A percentile compares a stretch with the other conserved stretches of the same genome.
These are phyloP conservation scores for Paramacrobiotus metropolitanus DNA, from an alignment of 1,140 invertebrate species.

Conservation along the genomic window DNA sequence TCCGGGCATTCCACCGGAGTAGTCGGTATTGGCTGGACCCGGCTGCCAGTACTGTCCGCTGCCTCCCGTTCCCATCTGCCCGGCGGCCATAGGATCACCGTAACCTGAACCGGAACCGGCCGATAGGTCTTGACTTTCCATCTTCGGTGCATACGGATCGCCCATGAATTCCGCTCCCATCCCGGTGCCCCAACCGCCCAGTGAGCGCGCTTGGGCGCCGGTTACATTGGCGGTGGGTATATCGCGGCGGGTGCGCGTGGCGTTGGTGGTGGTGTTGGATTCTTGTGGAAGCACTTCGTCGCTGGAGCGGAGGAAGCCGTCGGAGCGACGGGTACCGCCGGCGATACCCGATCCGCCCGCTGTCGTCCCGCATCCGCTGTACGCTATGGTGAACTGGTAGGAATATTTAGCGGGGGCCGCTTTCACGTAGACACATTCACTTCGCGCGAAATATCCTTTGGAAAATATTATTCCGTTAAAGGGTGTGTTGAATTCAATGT, in stretches of 20 bases:
- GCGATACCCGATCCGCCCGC: neutral
- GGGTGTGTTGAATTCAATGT: slow-evolving; percentile 34
- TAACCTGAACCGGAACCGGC: neutral
- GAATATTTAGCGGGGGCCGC: neutral
- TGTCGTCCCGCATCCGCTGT: neutral
- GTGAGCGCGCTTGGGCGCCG: neutral
- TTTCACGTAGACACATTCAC: slow-evolving; percentile 1
- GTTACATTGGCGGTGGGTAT: neutral
- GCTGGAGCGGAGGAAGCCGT: neutral
- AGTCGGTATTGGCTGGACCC: neutral
- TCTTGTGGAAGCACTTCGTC: too few relatives aligned
- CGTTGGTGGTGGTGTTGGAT: neutral
- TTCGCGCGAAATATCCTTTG: slow-evolving; percentile 40
- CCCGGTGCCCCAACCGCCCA: neutral
- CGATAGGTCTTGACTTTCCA: neutral
- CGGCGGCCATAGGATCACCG: neutral
- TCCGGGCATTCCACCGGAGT: neutral
- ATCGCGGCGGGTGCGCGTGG: neutral
- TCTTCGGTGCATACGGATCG: neutral
- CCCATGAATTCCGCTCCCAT: neutral
- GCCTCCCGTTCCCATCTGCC: neutral
- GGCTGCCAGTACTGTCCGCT: neutral
- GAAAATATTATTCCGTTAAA: slow-evolving; percentile 69
- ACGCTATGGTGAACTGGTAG: slow-evolving; percentile 1
- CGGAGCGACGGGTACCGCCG: neutral